Percentiles rank a stretch among this genome's conserved stretches.
phyloP scores from a whole-genome alignment of 1,140 invertebrate species.

The Drosophila micromelanica region DNA sequence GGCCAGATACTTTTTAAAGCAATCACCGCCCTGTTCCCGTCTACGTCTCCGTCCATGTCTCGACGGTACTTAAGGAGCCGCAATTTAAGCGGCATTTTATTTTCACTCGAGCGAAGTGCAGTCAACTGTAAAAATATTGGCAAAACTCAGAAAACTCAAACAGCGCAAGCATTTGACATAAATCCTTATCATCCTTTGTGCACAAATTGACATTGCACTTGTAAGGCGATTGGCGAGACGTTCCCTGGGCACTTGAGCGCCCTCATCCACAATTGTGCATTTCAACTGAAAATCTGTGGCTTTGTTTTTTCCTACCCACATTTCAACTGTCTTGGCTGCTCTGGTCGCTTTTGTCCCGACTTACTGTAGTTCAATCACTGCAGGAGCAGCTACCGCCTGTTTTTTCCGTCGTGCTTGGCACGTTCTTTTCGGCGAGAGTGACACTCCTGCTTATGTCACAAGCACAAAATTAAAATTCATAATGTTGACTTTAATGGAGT shows the following conservation, averaged over 20 bases:
- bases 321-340: slow-evolving; percentile 23
- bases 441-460: slow-evolving; percentile 21
- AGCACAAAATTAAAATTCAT: slow-evolving; percentile 67
- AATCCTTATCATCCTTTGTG: slow-evolving; percentile 77
- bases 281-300: slow-evolving; percentile 47
- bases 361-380: slow-evolving; percentile 6
- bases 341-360: slow-evolving; percentile 15
- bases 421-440: slow-evolving; percentile 12
- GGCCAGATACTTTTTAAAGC: not conserved
- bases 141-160: slow-evolving; percentile 58
- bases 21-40: not conserved
- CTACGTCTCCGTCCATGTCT: slow-evolving; percentile 1
- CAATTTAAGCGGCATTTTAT: slow-evolving; percentile 48
- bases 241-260: slow-evolving; percentile 35
- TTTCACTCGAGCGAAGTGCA: slow-evolving; percentile 61
- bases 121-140: slow-evolving; percentile 74
- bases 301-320: slow-evolving; percentile 48
- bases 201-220: slow-evolving; percentile 79
- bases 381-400: not conserved
- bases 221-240: slow-evolving; percentile 70
- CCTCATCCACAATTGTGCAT: slow-evolving; percentile 7
- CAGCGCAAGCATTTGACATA: slow-evolving; percentile 73
- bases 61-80: not conserved
- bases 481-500: slow-evolving; percentile 71
- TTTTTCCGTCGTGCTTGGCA: not conserved